Evolutionary conservation across 2,797 vertebrate genomes (phyloP).

Genomic region (Gobionotothen gibberifrons): DNA sequence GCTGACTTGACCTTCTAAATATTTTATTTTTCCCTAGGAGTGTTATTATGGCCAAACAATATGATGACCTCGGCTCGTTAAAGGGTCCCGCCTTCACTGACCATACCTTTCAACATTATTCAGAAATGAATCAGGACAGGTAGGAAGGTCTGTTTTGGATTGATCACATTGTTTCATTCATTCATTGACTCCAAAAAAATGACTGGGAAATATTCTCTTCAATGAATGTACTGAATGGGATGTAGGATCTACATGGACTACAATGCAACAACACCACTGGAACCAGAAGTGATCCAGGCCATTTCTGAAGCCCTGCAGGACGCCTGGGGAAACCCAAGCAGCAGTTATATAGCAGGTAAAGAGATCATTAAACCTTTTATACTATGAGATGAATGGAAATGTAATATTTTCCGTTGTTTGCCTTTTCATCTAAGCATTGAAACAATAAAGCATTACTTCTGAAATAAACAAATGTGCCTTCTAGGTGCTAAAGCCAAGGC

Average conservation of each 20-base stretch:
- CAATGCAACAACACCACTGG: slow-evolving; percentile 93
- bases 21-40: neutral
- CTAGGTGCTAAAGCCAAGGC: slow-evolving; percentile 90
- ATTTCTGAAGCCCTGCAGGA: slow-evolving; percentile 86
- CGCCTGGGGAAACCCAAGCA: slow-evolving; percentile 98
- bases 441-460: neutral
- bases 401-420: neutral
- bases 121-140: slow-evolving; percentile 64
- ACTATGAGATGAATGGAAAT: neutral
- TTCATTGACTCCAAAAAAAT: neutral
- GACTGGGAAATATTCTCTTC: neutral
- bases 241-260: slow-evolving; percentile 92
- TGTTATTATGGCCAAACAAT: slow-evolving; percentile 56
- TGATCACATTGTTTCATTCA: neutral
- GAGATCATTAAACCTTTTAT: neutral
- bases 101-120: slow-evolving; percentile 27
- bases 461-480: slow-evolving; percentile 10
- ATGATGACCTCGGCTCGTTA: slow-evolving; percentile 23
- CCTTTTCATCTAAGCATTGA: neutral
- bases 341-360: slow-evolving; percentile 89
- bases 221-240: neutral
- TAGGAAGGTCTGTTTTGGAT: slow-evolving; percentile 25
- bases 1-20: neutral
- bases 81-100: slow-evolving; percentile 26
- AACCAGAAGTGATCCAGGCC: slow-evolving; percentile 85